These are phyloP conservation scores for Lydus trimaculatus DNA, from an alignment of 2,888 invertebrate genomes.

Conservation along the genomic window DNA sequence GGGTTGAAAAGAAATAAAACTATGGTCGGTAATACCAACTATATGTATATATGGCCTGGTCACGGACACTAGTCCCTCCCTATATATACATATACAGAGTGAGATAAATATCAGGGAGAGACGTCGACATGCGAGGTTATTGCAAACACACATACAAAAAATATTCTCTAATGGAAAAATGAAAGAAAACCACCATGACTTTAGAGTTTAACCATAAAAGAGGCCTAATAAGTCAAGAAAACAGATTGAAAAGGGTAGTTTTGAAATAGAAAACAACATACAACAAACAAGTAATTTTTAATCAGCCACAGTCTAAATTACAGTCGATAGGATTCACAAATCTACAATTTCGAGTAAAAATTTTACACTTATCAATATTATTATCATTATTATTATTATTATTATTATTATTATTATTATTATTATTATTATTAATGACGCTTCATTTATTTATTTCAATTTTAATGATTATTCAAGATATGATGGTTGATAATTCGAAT, in stretches of 20 bases:
- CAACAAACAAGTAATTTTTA: conserved; percentile 52
- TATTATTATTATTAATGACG: conserved; percentile 15
- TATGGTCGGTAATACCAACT: not conserved
- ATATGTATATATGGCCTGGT: conserved; percentile 38
- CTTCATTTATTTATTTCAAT: not conserved
- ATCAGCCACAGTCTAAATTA: conserved; percentile 46
- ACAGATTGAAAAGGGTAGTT: not conserved
- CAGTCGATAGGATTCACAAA: conserved; percentile 43
- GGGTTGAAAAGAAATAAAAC: conserved; percentile 5
- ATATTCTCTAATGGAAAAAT: not conserved
- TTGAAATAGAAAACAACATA: conserved; percentile 32
- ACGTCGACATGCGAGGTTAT: conserved; percentile 11
- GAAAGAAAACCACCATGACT: not conserved
- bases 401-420: not conserved
- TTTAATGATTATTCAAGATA: conserved; percentile 11
- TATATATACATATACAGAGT: not conserved
- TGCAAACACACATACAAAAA: not conserved
- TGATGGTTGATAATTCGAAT: conserved; percentile 9
- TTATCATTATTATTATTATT: not conserved
- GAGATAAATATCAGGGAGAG: conserved; percentile 2
- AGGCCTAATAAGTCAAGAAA: not conserved
- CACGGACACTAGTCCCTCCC: conserved; percentile 43
- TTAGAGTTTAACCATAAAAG: not conserved
- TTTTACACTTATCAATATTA: conserved; percentile 44
- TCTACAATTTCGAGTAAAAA: conserved; percentile 52